Percentiles rank a stretch among this genome's conserved stretches.
Conservation (phyloP, 2,797 vertebrate species). For the Gallirallus australis region DNA sequence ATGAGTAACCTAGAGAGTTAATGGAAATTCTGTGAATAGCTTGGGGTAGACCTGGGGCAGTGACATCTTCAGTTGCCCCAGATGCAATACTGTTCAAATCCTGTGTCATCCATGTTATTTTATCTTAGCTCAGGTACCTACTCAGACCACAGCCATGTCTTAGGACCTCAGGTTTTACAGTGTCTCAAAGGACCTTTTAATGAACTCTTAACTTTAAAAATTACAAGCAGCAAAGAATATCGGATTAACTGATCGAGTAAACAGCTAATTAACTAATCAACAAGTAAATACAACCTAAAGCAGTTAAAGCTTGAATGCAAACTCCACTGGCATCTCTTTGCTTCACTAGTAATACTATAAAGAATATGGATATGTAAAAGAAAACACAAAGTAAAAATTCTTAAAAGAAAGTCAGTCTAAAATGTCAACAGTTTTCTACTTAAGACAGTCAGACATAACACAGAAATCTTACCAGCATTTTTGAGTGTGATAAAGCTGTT, state of each 20-base stretch:
- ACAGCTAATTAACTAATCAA: neutral
- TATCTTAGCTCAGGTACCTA: neutral
- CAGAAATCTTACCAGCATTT: conserved; percentile 91
- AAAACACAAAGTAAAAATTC: neutral
- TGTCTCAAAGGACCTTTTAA: neutral
- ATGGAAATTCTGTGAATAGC: neutral
- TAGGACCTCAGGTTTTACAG: neutral
- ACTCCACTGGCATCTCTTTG: neutral
- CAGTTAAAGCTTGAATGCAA: neutral
- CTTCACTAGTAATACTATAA: neutral
- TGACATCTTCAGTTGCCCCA: neutral
- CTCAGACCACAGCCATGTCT: neutral
- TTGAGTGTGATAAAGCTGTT: conserved; percentile 91
- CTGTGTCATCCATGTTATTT: neutral
- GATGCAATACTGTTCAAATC: neutral
- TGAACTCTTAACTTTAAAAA: neutral
- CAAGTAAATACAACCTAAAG: neutral
- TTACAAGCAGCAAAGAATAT: neutral
- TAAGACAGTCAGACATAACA: conserved; percentile 20
- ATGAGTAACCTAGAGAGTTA: neutral
- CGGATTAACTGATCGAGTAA: neutral
- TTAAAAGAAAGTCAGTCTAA: neutral
- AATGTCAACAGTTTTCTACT: neutral
- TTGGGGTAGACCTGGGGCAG: neutral
- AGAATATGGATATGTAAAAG: neutral